Evolutionary conservation across 2,888 invertebrate genomes (phyloP), one percentile per base, ranked within the genome.

Genomic region (Aromia moschata): DNA sequence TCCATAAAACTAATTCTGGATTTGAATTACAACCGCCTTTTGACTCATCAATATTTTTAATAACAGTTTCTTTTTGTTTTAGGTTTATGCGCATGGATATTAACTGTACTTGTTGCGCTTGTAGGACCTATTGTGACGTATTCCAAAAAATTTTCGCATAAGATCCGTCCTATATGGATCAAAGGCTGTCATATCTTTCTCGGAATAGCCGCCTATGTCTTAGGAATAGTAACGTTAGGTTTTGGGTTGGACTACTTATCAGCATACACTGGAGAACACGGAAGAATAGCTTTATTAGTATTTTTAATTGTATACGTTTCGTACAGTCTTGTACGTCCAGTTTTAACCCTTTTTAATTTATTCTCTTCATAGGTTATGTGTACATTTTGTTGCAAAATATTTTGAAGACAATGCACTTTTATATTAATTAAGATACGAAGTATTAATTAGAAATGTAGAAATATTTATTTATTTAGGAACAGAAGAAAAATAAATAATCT

Each of bases 41-140:
- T n/a, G n/a, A n/a, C n/a, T n/a, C n/a, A n/a, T n/a, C n/a, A n/a
- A n/a, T n/a, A n/a, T n/a, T n/a, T n/a, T n/a, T n/a, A n/a, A n/a
- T n/a, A n/a, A n/a, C n/a, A n/a, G n/a, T n/a, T n/a, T n/a, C n/a
- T n/a, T n/a, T n/a, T n/a, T n/a, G 43, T 71, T 68, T 59, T 43
- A 70, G 71, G 70, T 57, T 55, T 70, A 11, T 31, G 57, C 20
- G 41, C 69, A 2, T 69, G 61, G 62, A 51, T 71, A 4, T 16
- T 68, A 5, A 60, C 63, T 7, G 56, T 67, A 30, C 3, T 66
- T 1, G 37, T 65, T 10, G 43, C 56, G 9, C 1, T 67, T 11
- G 58, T 54, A 11, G 71, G 71, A 10, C n/a, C 59, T 3, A 5
- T 58, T 5, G 45, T 58, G 4, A 15, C 44, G 1, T 46, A 53